Conservation (phyloP, 2,888 invertebrate species). For the Caenorhabditis sp. region DNA sequence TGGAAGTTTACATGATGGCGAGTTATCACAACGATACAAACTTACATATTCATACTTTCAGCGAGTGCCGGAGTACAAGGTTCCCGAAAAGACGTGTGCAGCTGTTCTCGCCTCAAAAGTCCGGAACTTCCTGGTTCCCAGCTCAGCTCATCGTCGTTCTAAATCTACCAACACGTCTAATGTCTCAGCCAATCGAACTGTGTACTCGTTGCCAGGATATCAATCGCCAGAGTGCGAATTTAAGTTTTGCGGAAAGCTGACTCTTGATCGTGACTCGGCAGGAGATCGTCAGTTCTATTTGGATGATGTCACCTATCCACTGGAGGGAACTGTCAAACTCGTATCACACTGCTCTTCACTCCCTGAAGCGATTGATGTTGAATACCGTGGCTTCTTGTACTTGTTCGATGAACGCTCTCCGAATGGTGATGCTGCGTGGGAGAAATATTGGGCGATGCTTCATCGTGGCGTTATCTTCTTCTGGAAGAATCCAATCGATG, state of each 20-base stretch:
- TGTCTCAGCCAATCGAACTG: constrained; percentile 42
- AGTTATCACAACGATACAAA: not conserved
- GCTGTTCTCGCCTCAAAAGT: constrained; percentile 65
- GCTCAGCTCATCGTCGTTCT: constrained; percentile 50
- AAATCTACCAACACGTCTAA: constrained; percentile 11
- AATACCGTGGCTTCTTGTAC: constrained; percentile 73
- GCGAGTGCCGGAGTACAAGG: constrained; percentile 63
- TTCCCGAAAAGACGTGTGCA: constrained; percentile 67
- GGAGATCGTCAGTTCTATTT: constrained; percentile 70
- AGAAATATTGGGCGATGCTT: constrained; percentile 76
- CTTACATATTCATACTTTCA: not conserved
- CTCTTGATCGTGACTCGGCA: constrained; percentile 61
- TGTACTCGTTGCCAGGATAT: constrained; percentile 52
- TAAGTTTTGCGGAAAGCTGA: constrained; percentile 66
- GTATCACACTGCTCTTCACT: constrained; percentile 69
- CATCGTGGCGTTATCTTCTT: constrained; percentile 74
- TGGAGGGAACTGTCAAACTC: constrained; percentile 77
- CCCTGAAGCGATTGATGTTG: constrained; percentile 73
- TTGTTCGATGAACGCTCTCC: constrained; percentile 68
- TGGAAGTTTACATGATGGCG: constrained; percentile 69
- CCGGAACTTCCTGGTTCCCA: constrained; percentile 61
- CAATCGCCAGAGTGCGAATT: constrained; percentile 65
- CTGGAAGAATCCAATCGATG: constrained; percentile 76
- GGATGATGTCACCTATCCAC: constrained; percentile 75
- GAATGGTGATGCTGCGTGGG: constrained; percentile 69